These are phyloP conservation scores for Leptinotarsa tumamoca DNA, from an alignment of 2,888 invertebrate species.

Conservation along the genomic window DNA sequence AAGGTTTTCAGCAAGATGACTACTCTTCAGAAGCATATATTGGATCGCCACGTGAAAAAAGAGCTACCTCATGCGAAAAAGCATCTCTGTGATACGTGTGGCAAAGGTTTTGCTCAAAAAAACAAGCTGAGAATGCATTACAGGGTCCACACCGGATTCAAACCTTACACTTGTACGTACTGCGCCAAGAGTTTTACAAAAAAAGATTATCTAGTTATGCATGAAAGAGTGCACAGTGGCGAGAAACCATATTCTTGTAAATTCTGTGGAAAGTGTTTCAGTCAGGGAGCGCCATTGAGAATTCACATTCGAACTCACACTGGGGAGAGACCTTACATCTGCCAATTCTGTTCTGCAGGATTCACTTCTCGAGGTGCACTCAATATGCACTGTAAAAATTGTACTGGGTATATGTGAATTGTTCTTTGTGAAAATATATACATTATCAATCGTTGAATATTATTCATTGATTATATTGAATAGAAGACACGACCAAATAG, in stretches of 20 bases:
- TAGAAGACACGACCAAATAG: no score
- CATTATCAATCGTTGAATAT: background rate
- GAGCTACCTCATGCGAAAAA: conserved; percentile 55
- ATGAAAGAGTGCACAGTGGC: conserved; percentile 60
- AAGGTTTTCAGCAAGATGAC: conserved; percentile 59
- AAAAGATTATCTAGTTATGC: conserved; percentile 57
- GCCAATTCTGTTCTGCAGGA: conserved; percentile 70
- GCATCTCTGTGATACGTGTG: conserved; percentile 61
- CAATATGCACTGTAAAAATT: conserved; percentile 68
- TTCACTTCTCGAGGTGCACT: conserved; percentile 71
- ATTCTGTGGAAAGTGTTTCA: conserved; percentile 61
- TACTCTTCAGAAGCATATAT: conserved; percentile 66
- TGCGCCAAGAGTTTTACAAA: conserved; percentile 69
- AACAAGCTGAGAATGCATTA: conserved; percentile 58
- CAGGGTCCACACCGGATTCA: conserved; percentile 67
- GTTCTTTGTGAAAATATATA: background rate
- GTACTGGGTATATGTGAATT: conserved; percentile 34
- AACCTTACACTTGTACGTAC: conserved; percentile 62
- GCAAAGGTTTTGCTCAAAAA: conserved; percentile 60
- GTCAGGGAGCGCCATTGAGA: conserved; percentile 56
- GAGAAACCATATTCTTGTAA: conserved; percentile 61
- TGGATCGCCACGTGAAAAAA: conserved; percentile 57
- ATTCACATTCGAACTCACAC: conserved; percentile 59
- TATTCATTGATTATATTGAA: no score
- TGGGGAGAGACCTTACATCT: conserved; percentile 64